Base-by-base conservation (phyloP, 1,140 invertebrate genomes). In the Panagrolaimus sp. region DNA sequence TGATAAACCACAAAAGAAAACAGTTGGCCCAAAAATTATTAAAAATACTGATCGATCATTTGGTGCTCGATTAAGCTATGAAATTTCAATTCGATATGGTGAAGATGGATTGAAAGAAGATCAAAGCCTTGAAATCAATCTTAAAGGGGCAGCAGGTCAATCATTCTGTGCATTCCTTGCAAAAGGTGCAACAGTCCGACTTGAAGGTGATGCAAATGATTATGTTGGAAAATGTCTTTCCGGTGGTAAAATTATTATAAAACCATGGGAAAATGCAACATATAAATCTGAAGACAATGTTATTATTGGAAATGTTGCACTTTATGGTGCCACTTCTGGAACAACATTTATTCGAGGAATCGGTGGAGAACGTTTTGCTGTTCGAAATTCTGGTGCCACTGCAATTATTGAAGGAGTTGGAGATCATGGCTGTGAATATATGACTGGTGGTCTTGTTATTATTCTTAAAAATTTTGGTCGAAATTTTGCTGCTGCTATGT, bases 391-490 rank as follows among this genome's bases (percentile, higher is more conserved):
- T 20, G 96, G 96, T 25, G 94, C 90, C 42, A 87, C 89, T 45
- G 93, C 94, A 1, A 93, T 98, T 20, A 87, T 89, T 69, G 90
- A 92, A 84, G 94, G 93, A 67, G 93, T 95, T 65, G 96, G 96
- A 62, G 96, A 98, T 87, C 95, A 98, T 85, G 95, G 93, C 38
- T 98, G 96, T 87, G 96, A 99, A 85, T 99, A 98, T 83, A 99
- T 99, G 96, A 99, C 96, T 47, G 95, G 93, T 31, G 82, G 82
- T 14, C 44, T 73, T 70, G 91, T 91, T 68, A 85, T 99, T 8
- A 91, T 98, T 82, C 87, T 98, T 11, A 94, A 94, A 7, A 85
- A 90, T n/a, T 95, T 92, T 13, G 94, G 94, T 66, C 86, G 93
- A 67, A 99, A 99, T 87, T 98, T 99, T 86, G 95, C 93, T 46